Conservation (phyloP, 1,140 invertebrate species). For the Pogonus chalceus region DNA sequence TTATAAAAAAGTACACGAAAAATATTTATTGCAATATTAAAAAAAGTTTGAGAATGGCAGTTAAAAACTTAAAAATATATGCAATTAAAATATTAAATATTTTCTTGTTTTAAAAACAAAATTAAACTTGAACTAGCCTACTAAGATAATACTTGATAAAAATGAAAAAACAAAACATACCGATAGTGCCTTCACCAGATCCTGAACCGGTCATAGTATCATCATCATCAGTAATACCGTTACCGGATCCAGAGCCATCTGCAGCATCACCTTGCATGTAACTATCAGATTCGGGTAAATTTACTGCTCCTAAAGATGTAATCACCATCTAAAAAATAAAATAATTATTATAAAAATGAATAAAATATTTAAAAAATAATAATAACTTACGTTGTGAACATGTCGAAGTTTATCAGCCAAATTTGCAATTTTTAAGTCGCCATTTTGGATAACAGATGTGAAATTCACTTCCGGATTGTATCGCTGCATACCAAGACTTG, state of each 20-base stretch:
- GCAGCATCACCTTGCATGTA: conserved; percentile 30
- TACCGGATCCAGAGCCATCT: conserved; percentile 32
- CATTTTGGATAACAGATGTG: conserved; percentile 34
- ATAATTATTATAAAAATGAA: not conserved
- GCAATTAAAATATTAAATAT: too few relatives aligned
- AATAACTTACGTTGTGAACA: conserved; percentile 46
- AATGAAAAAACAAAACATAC: not conserved
- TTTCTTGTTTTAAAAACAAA: too few relatives aligned
- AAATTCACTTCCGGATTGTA: conserved; percentile 57
- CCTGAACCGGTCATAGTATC: conserved; percentile 25
- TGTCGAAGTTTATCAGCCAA: conserved; percentile 53
- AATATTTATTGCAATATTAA: too few relatives aligned
- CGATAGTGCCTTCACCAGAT: conserved; percentile 24
- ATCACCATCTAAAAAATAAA: conserved; percentile 27
- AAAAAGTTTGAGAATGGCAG: too few relatives aligned
- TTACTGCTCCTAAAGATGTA: conserved; percentile 24
- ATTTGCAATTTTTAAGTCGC: conserved; percentile 44
- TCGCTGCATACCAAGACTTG: conserved; percentile 47
- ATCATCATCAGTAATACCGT: conserved; percentile 25
- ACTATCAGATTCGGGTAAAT: conserved; percentile 21
- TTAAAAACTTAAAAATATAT: too few relatives aligned
- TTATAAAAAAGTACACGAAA: too few relatives aligned
- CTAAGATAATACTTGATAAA: not conserved
- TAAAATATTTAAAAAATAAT: not conserved
- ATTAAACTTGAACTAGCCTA: too few relatives aligned